A percentile compares a stretch with the other conserved stretches of the same genome.
phyloP scores from a whole-genome alignment of 2,113 vertebrate genomes.

The Emydocephalus ijimae region DNA sequence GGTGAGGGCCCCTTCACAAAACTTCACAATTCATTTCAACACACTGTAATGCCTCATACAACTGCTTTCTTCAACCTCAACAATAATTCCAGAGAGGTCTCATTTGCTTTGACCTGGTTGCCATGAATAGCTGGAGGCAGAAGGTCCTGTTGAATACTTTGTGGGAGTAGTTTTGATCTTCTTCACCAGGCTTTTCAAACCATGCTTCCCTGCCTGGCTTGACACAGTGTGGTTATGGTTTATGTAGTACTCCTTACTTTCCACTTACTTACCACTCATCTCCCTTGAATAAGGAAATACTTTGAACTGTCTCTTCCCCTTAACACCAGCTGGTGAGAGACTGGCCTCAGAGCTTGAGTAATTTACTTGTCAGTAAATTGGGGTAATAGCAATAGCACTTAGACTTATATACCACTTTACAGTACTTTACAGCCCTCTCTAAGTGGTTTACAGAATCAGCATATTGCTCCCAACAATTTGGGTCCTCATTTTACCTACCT shows the following conservation, averaged over 20 bases:
- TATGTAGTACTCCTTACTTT: neutral
- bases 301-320: neutral
- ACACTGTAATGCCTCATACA: neutral
- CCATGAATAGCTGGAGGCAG: neutral
- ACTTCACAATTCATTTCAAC: neutral
- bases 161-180: neutral
- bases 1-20: neutral
- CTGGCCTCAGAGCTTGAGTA: neutral
- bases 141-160: neutral
- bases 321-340: neutral
- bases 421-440: too few species aligned
- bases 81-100: neutral
- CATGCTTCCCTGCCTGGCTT: neutral
- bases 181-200: neutral
- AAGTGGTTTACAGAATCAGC: too few species aligned
- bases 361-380: neutral
- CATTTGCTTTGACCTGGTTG: neutral
- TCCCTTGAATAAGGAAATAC: neutral
- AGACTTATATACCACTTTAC: too few species aligned
- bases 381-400: too few species aligned
- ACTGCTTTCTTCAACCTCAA: neutral
- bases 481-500: too few species aligned
- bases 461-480: too few species aligned
- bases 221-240: neutral
- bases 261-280: too few species aligned